Conservation (phyloP, 1,140 invertebrate species). For the Heliothis virescens region DNA sequence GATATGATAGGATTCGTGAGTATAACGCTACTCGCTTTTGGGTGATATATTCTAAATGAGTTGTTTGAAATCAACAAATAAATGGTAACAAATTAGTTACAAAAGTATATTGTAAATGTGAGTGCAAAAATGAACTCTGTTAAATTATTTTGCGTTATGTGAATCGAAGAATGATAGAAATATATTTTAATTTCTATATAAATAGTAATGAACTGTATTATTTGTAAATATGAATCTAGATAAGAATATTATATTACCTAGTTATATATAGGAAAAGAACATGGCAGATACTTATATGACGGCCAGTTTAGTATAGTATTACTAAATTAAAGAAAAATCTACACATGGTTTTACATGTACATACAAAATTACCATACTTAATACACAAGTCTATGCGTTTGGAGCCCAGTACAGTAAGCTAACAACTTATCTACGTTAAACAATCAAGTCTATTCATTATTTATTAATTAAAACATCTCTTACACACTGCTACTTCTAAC, state of each 20-base stretch:
- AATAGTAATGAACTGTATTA: constrained; percentile 86
- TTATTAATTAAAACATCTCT: neutral
- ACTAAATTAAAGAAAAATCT: constrained; percentile 86
- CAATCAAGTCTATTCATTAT: neutral
- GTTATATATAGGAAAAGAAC: constrained; percentile 84
- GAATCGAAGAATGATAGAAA: constrained; percentile 86
- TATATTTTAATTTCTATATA: constrained; percentile 86
- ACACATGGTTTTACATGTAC: constrained; percentile 87
- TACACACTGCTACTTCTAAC: too few relatives aligned
- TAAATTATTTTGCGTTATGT: constrained; percentile 87
- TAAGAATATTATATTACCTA: constrained; percentile 87
- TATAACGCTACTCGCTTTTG: constrained; percentile 83
- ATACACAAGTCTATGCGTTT: constrained; percentile 64
- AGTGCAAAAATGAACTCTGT: constrained; percentile 86
- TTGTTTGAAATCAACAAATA: constrained; percentile 80
- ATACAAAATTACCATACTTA: constrained; percentile 76
- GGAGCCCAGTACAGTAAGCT: constrained; percentile 58
- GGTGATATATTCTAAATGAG: constrained; percentile 85
- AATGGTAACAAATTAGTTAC: constrained; percentile 80
- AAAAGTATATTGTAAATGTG: constrained; percentile 85
- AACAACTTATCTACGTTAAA: constrained; percentile 3
- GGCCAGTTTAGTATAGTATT: constrained; percentile 87
- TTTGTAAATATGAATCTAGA: constrained; percentile 86
- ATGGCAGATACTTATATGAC: constrained; percentile 87
- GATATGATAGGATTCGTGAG: constrained; percentile 79